Evolutionary conservation across 2,797 vertebrate species (phyloP), one percentile per base, ranked within the genome.

Genomic region (Myripristis murdjan): DNA sequence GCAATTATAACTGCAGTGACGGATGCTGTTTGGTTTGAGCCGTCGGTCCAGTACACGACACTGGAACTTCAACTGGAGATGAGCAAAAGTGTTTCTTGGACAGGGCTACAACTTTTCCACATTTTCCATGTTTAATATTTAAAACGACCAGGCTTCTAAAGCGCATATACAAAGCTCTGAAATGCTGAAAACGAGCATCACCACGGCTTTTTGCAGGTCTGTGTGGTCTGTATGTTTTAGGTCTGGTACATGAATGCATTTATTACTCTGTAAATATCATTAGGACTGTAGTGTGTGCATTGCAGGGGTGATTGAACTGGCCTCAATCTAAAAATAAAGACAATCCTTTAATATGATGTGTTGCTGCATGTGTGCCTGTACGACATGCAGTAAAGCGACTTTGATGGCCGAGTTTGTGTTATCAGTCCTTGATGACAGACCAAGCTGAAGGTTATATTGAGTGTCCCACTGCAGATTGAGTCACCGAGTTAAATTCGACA

Each of bases 401-500:
- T 22, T 48, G 18, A 11, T 2, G 9, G 4, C 26, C 52, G 46
- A 14, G 23, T 48, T 67, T 60, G 31, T 60, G 18, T 69, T 46
- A 35, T 33, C 6, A 43, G 51, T 15, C 48, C 20, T 51, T 33
- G 46, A 63, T n/a, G 12, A 58, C 46, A 63, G 46, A 39, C 46
- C 44, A 18, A 56, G 18, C n/a, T 47, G 53, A 37, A 37, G 59
- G 59, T 46, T 33, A 35, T 48, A 62, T 12, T n/a, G 18, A 48
- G 28, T 23, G 59, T 60, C 6, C 52, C 46, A 41, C 79, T 73
- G 74, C 59, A 53, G 4, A 31, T 6, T 22, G 12, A 70, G 35
- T 52, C 61, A 28, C 43, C 77, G 18, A 68, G 16, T 26, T 26
- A 11, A 55, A 12, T 70, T 64, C 24, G 49, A 64, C 41, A 67